Evolutionary conservation across 2,113 vertebrate genomes (phyloP).

Genomic region (Theristicus caerulescens): DNA sequence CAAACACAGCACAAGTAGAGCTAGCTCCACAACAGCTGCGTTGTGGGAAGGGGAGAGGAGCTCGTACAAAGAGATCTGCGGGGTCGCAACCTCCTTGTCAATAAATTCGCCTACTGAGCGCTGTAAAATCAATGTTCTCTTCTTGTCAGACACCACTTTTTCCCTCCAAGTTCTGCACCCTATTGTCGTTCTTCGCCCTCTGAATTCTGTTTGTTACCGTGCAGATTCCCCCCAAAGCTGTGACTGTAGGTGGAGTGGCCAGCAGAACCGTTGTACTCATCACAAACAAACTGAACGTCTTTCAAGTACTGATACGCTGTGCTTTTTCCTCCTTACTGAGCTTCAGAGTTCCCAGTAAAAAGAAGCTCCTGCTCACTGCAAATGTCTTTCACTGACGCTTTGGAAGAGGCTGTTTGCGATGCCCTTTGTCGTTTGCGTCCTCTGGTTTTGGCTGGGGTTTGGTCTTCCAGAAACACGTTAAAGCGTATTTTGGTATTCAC

Average conservation of each 20-base stretch:
- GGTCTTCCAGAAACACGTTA: not conserved
- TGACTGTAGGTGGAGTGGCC: not conserved
- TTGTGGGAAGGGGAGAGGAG: not conserved
- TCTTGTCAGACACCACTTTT: not conserved
- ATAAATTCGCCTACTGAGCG: not conserved
- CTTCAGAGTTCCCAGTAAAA: not conserved
- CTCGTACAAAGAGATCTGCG: not conserved
- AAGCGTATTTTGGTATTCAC: not conserved
- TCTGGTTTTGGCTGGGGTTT: not conserved
- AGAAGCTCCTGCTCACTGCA: not conserved
- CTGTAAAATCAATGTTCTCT: not conserved
- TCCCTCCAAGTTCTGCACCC: not conserved
- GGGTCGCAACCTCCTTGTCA: not conserved
- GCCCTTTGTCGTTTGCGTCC: not conserved
- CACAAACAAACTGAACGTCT: not conserved
- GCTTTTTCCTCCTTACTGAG: not conserved
- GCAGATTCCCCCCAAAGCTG: not conserved
- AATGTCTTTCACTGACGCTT: not conserved
- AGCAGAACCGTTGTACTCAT: not conserved
- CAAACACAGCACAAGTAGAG: not conserved
- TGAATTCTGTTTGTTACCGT: not conserved
- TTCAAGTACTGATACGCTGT: not conserved
- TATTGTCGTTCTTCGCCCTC: fast-evolving
- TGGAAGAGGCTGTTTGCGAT: not conserved
- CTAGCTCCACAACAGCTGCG: not conserved